Percentiles rank a stretch among this genome's conserved stretches.
These are phyloP conservation scores for Microcebus ravelobensis DNA, from an alignment of 2,113 vertebrate genomes.

Conservation along the genomic window DNA sequence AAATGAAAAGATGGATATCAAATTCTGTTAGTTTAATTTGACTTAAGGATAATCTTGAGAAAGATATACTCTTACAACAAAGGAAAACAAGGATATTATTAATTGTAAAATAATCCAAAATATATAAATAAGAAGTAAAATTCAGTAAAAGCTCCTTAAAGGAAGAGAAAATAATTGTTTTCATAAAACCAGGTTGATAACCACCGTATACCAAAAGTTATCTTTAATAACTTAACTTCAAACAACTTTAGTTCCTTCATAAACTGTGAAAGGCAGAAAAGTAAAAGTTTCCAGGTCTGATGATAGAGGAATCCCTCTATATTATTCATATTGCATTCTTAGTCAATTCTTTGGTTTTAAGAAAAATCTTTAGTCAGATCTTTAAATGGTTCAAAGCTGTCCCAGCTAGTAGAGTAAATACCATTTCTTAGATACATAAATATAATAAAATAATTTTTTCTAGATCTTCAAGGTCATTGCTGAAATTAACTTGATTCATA, in stretches of 20 bases:
- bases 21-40: background rate
- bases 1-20: background rate
- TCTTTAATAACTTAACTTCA: constrained; percentile 76
- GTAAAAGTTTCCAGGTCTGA: background rate
- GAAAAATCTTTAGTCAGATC: constrained; percentile 49
- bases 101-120: constrained; percentile 6
- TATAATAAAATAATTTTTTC: constrained; percentile 1
- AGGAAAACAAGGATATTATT: background rate
- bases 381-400: background rate
- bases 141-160: constrained; percentile 49
- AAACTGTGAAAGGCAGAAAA: constrained; percentile 56
- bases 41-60: background rate
- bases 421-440: background rate
- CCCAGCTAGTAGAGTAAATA: background rate
- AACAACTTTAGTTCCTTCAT: constrained; percentile 34
- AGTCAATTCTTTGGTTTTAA: constrained; percentile 46
- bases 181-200: constrained; percentile 74
- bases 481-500: background rate
- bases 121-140: background rate
- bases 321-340: constrained; percentile 57
- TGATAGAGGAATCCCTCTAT: constrained; percentile 44
- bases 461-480: background rate
- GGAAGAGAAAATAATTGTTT: constrained; percentile 50
- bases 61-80: background rate
- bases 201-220: constrained; percentile 61